phyloP scores from a whole-genome alignment of 2,888 invertebrate genomes.

The Ochropacha duplaris region DNA sequence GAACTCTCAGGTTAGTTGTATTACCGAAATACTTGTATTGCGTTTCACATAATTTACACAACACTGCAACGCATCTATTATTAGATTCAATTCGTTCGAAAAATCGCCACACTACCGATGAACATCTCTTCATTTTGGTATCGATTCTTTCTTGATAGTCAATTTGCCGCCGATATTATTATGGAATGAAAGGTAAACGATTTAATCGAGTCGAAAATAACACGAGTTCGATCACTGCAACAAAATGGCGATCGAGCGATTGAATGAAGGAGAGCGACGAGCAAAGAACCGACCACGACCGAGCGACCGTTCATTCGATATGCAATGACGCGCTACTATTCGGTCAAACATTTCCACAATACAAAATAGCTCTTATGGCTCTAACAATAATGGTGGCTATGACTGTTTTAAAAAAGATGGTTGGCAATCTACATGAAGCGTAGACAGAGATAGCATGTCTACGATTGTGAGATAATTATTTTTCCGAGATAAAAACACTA shows the following conservation, averaged over 20 bases:
- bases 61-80: conserved; percentile 63
- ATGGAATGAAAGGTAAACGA: conserved; percentile 53
- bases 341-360: no score
- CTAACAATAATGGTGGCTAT: no score
- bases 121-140: conserved; percentile 68
- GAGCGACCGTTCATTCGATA: no score
- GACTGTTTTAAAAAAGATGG: no score
- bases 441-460: no score
- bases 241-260: conserved; percentile 63
- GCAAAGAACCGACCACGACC: no score
- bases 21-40: conserved; percentile 77
- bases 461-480: no score
- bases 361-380: no score
- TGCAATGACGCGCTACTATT: no score
- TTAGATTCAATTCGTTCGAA: conserved; percentile 68
- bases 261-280: conserved; percentile 36
- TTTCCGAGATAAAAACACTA: no score
- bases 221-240: conserved; percentile 40
- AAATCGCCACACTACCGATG: conserved; percentile 74
- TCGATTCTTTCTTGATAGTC: conserved; percentile 48
- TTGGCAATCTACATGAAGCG: no score
- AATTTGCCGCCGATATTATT: conserved; percentile 60
- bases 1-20: conserved; percentile 71
- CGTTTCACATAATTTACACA: conserved; percentile 76
- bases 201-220: conserved; percentile 69